Percentiles rank a stretch among this genome's conserved stretches.
Evolutionary conservation across 2,797 vertebrate species (phyloP).

Genomic region (Dendrocincla tyrannina): DNA sequence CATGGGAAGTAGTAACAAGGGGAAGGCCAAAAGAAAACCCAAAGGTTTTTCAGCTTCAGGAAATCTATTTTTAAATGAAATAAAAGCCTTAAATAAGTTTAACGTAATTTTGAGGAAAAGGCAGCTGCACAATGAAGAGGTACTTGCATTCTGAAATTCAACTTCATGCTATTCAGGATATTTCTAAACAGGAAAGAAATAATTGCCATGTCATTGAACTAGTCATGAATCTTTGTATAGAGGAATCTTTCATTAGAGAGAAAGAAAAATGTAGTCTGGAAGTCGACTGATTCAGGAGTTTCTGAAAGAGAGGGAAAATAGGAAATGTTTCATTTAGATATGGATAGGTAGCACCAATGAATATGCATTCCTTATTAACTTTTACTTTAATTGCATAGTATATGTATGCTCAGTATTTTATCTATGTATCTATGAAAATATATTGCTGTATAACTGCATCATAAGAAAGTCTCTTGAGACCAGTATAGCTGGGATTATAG

Average conservation of each 20-base stretch:
- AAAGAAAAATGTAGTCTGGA: background rate
- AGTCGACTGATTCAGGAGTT: background rate
- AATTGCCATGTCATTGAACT: background rate
- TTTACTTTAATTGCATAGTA: background rate
- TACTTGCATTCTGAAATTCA: background rate
- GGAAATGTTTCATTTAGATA: background rate
- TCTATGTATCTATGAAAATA: background rate
- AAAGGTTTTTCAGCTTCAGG: background rate
- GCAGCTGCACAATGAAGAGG: background rate
- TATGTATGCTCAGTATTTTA: background rate
- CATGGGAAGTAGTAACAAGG: background rate
- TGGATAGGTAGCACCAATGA: background rate
- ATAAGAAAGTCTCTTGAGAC: background rate
- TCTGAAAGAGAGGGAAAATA: background rate
- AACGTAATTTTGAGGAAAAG: background rate
- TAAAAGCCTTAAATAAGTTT: background rate
- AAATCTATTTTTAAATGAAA: conserved; percentile 32
- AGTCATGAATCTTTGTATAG: background rate
- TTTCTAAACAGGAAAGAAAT: conserved; percentile 27
- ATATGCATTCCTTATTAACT: background rate
- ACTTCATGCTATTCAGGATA: background rate
- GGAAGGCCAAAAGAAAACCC: background rate
- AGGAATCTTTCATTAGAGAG: background rate
- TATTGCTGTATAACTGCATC: background rate
- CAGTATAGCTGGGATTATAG: background rate